Evolutionary conservation across 1,140 invertebrate species (phyloP).

Genomic region (Pogonognathellus flavescens): DNA sequence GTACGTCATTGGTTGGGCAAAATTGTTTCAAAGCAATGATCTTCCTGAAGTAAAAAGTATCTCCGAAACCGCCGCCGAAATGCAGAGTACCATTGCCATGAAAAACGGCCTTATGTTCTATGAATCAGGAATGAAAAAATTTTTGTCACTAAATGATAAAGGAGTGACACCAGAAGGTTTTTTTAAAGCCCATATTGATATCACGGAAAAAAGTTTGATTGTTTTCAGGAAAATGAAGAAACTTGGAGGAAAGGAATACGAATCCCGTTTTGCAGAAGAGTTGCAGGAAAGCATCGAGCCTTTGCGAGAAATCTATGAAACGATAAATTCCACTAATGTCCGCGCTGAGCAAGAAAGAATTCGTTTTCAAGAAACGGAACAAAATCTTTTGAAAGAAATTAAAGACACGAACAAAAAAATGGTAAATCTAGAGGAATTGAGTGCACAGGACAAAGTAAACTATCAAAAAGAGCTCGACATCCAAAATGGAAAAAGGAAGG

Average conservation of each 20-base stretch:
- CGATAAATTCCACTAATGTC: not conserved
- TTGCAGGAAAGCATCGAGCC: not conserved
- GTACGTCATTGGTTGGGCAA: not conserved
- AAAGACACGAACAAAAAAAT: no score
- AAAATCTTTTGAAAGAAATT: no score
- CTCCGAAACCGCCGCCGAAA: not conserved
- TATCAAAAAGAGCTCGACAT: no score
- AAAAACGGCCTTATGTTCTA: not conserved
- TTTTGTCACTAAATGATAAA: not conserved
- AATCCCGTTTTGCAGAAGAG: not conserved
- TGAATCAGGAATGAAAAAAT: not conserved
- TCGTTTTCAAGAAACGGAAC: not conserved
- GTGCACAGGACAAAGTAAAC: no score
- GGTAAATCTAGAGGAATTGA: no score
- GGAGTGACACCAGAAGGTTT: not conserved
- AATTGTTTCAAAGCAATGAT: not conserved
- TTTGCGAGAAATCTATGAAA: not conserved
- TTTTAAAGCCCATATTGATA: not conserved
- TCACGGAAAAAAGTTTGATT: not conserved
- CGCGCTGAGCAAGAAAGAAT: not conserved
- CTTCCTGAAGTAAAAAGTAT: not conserved
- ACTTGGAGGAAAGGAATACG: not conserved
- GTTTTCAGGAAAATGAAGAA: constrained; percentile 5
- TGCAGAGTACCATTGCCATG: not conserved
- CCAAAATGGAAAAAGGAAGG: no score